Percentiles rank a stretch among this genome's conserved stretches.
These are phyloP conservation scores for Dione juno DNA, from an alignment of 2,888 invertebrate genomes.

Conservation along the genomic window DNA sequence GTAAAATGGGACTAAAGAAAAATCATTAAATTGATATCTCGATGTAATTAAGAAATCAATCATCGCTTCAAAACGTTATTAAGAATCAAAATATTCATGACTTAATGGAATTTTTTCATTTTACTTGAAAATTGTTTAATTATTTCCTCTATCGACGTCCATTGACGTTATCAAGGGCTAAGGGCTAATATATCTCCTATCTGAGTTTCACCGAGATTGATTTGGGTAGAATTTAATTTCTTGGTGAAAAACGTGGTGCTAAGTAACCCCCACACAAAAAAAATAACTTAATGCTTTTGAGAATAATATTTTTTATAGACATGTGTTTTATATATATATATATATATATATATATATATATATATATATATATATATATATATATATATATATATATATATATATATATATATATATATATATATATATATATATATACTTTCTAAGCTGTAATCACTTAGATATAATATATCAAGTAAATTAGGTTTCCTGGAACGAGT, in stretches of 20 bases:
- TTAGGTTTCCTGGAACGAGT: neutral
- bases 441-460: neutral
- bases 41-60: constrained; percentile 28
- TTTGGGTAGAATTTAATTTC: no score
- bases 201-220: no score
- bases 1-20: constrained; percentile 25
- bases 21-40: constrained; percentile 34
- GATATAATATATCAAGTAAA: neutral
- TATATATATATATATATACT: neutral
- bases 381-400: no score
- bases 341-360: no score
- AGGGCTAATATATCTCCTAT: no score
- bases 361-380: no score
- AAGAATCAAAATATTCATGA: constrained; percentile 19
- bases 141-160: neutral
- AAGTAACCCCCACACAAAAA: no score
- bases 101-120: constrained; percentile 9
- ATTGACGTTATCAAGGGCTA: neutral
- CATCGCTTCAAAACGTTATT: constrained; percentile 28
- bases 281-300: no score
- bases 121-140: constrained; percentile 4
- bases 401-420: no score
- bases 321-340: no score
- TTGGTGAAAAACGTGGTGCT: no score
- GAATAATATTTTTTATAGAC: no score